A percentile compares a stretch with the other conserved stretches of the same genome.
Conservation (phyloP, 1,140 invertebrate genomes). For the Goniozus legneri region DNA sequence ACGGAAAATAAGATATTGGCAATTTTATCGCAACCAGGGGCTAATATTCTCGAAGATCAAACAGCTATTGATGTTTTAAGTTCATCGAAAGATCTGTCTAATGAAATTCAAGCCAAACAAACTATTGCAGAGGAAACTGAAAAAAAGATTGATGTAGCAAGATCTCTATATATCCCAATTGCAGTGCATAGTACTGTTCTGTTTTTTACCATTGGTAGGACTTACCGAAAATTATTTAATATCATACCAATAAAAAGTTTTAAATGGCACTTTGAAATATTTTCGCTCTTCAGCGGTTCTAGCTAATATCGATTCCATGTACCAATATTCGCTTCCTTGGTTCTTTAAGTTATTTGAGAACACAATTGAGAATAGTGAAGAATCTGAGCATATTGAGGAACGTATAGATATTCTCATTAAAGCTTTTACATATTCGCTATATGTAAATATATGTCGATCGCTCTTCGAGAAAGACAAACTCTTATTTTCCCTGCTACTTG, state of each 20-base stretch:
- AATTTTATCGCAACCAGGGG: constrained; percentile 82
- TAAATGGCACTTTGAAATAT: constrained; percentile 60
- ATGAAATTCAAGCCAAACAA: constrained; percentile 88
- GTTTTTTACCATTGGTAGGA: constrained; percentile 86
- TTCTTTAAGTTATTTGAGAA: constrained; percentile 87
- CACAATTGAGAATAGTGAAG: constrained; percentile 89
- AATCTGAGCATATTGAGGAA: constrained; percentile 72
- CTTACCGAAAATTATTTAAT: constrained; percentile 1
- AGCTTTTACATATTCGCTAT: constrained; percentile 88
- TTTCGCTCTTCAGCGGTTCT: constrained; percentile 66
- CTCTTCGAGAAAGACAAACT: constrained; percentile 95
- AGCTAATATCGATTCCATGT: constrained; percentile 95
- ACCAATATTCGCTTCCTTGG: constrained; percentile 93
- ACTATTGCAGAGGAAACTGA: constrained; percentile 84
- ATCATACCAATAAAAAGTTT: too few species aligned
- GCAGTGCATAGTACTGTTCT: constrained; percentile 85
- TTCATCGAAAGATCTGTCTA: constrained; percentile 84
- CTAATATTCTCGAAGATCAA: constrained; percentile 95
- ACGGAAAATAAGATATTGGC: constrained; percentile 92
- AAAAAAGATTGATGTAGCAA: constrained; percentile 76
- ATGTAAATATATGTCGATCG: constrained; percentile 89
- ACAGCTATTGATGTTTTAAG: constrained; percentile 88
- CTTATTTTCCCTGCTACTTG: constrained; percentile 84
- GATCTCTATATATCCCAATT: constrained; percentile 84
- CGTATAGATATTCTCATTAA: constrained; percentile 72